phyloP scores from a whole-genome alignment of 2,888 invertebrate species.

The Hypomecis atomaria region DNA sequence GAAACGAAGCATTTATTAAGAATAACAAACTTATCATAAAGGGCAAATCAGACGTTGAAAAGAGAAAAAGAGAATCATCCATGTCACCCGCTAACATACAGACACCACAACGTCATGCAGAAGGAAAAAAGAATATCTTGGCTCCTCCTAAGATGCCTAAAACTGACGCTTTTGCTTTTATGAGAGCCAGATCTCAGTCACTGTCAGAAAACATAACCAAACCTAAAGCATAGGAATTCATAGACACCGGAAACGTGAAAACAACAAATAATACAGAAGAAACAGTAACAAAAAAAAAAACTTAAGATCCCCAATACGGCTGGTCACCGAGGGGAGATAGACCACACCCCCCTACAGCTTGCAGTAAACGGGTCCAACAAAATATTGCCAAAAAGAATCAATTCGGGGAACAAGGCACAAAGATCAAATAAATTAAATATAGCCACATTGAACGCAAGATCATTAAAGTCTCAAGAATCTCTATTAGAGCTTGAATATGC shows the following conservation, averaged over 20 bases:
- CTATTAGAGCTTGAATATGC: too few relatives aligned
- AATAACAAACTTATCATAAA: slow-evolving; percentile 15
- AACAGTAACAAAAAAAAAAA: not conserved
- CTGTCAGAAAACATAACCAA: slow-evolving; percentile 1
- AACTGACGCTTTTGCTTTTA: not conserved
- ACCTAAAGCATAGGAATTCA: not conserved
- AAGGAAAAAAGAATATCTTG: not conserved
- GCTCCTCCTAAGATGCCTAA: not conserved
- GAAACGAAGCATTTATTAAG: slow-evolving; percentile 4
- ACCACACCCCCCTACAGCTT: too few relatives aligned
- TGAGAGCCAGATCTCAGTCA: slow-evolving; percentile 5
- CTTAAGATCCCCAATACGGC: too few relatives aligned
- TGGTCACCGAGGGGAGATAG: too few relatives aligned
- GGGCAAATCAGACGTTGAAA: not conserved
- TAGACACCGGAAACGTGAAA: not conserved
- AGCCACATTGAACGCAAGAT: too few relatives aligned
- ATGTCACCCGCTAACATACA: not conserved
- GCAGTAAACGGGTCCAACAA: too few relatives aligned
- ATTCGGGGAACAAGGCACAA: too few relatives aligned
- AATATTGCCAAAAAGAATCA: too few relatives aligned
- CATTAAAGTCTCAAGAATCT: too few relatives aligned
- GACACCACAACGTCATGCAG: not conserved
- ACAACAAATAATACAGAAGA: not conserved
- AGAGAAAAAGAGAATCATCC: slow-evolving; percentile 6
- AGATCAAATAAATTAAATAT: too few relatives aligned